phyloP scores from a whole-genome alignment of 1,140 invertebrate genomes.

The Tetramorium parvispinum region DNA sequence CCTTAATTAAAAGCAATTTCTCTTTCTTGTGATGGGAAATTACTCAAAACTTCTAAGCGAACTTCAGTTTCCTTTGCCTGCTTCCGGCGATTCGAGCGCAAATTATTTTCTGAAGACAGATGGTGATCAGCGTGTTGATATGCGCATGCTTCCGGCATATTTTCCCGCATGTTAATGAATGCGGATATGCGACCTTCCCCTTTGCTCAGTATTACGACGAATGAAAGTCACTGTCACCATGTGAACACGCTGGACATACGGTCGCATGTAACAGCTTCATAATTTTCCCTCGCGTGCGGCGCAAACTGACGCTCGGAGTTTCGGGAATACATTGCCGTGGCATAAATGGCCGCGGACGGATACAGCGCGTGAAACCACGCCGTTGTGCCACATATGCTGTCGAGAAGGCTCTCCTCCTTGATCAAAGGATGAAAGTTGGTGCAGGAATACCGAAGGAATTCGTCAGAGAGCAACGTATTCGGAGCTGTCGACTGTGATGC shows the following conservation, averaged over 20 bases:
- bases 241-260: not conserved
- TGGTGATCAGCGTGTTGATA: not conserved
- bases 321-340: constrained; percentile 5
- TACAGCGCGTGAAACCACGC: constrained; percentile 43
- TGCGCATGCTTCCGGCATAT: constrained; percentile 1
- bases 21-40: not conserved
- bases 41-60: not conserved
- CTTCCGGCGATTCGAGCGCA: not conserved
- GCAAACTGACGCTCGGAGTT: not conserved
- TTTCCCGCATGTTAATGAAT: constrained; percentile 40
- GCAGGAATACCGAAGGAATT: constrained; percentile 19
- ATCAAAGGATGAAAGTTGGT: constrained; percentile 45
- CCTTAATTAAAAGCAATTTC: not conserved
- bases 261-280: constrained; percentile 14
- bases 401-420: not conserved
- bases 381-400: constrained; percentile 35
- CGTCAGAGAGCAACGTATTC: not conserved
- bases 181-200: constrained; percentile 37
- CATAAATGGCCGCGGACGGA: constrained; percentile 20
- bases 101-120: constrained; percentile 30
- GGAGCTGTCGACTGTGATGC: not conserved
- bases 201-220: constrained; percentile 22
- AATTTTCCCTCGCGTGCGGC: constrained; percentile 5
- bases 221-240: constrained; percentile 53
- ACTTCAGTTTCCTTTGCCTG: not conserved